Percentiles rank a stretch among this genome's conserved stretches.
Evolutionary conservation across 2,888 invertebrate species (phyloP).

Genomic region (Scaptomyza reducta): DNA sequence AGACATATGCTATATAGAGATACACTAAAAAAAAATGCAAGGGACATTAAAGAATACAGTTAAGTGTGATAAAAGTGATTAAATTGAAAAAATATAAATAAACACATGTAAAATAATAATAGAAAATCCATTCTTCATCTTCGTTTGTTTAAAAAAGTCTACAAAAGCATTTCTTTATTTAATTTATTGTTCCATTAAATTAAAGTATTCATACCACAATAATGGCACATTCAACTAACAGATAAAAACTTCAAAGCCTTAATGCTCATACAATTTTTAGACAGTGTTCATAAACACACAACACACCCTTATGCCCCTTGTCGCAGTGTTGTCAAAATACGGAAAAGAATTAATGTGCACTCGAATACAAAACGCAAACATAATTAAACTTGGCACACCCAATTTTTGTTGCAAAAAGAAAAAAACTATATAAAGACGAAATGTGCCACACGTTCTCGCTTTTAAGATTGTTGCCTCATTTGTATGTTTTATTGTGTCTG

Average conservation of each 20-base stretch:
- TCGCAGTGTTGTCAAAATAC: constrained; percentile 31
- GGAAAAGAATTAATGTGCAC: constrained; percentile 63
- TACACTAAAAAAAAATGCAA: constrained; percentile 37
- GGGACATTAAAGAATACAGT: no score
- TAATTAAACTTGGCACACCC: constrained; percentile 75
- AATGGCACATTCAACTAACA: not conserved
- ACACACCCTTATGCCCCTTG: not conserved
- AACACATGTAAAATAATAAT: no score
- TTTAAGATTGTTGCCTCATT: constrained; percentile 35
- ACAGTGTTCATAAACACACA: constrained; percentile 9
- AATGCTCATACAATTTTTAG: not conserved
- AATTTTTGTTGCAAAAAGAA: constrained; percentile 27
- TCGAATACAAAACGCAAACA: constrained; percentile 70
- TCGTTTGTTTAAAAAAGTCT: no score
- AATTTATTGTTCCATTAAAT: no score
- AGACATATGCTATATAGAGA: not conserved
- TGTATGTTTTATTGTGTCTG: constrained; percentile 67
- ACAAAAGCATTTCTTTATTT: no score
- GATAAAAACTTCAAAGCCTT: not conserved
- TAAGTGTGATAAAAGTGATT: no score
- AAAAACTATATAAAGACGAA: constrained; percentile 16
- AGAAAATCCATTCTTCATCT: no score
- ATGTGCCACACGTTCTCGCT: constrained; percentile 24
- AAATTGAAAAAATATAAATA: no score
- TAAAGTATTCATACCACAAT: no score